Percentiles rank a stretch among this genome's conserved stretches.
Conservation (phyloP, 1,140 invertebrate genomes). For the Cyclina sinensis region DNA sequence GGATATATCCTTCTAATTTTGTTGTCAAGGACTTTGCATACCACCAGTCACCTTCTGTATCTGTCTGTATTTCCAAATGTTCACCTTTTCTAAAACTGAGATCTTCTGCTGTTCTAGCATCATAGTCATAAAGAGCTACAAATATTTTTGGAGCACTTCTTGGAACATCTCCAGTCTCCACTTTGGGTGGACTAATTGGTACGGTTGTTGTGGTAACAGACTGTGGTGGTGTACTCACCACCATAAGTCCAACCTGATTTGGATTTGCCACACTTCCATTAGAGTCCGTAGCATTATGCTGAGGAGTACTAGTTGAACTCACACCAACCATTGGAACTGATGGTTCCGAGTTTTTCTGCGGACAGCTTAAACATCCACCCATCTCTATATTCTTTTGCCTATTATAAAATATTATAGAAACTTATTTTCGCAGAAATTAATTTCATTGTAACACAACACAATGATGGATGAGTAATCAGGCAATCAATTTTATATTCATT, state of each 20-base stretch:
- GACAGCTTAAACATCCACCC: slow-evolving; percentile 66
- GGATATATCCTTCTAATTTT: slow-evolving; percentile 97
- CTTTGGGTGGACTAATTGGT: slow-evolving; percentile 42
- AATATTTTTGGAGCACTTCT: slow-evolving; percentile 90
- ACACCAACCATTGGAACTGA: slow-evolving; percentile 35
- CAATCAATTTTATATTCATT: neutral
- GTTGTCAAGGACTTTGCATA: slow-evolving; percentile 97
- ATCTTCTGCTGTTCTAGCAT: slow-evolving; percentile 99
- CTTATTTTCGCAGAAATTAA: too few species aligned
- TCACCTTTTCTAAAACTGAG: slow-evolving; percentile 99
- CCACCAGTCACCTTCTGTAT: slow-evolving; percentile 99
- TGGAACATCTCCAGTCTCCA: slow-evolving; percentile 27
- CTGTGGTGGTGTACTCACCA: slow-evolving; percentile 41
- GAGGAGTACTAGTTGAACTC: slow-evolving; percentile 43
- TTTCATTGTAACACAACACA: too few species aligned
- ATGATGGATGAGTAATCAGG: neutral
- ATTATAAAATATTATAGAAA: neutral
- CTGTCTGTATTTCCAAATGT: slow-evolving; percentile 99
- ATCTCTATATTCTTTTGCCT: slow-evolving; percentile 5
- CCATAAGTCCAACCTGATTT: slow-evolving; percentile 56
- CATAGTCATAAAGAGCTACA: slow-evolving; percentile 99
- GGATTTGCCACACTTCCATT: slow-evolving; percentile 59
- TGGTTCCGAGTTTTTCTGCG: slow-evolving; percentile 38
- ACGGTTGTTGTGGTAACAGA: slow-evolving; percentile 14
- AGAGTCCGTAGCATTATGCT: slow-evolving; percentile 56